Conservation (phyloP, 2,113 vertebrate species). For the Piliocolobus tephrosceles region DNA sequence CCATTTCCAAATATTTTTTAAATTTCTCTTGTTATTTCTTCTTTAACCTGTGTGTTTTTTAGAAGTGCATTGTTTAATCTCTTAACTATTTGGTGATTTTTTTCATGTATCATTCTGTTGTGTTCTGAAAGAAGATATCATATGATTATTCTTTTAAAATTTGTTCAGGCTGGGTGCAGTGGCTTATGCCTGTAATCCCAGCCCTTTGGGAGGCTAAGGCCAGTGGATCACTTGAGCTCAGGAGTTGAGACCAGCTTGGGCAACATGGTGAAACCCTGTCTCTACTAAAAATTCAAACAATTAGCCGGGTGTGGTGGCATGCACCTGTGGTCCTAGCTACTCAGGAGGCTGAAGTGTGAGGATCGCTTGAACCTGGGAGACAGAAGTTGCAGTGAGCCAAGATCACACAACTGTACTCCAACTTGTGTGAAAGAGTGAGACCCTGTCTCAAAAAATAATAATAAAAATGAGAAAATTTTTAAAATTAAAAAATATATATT, state of each 20-base stretch:
- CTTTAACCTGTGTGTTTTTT: not conserved
- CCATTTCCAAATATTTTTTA: not conserved
- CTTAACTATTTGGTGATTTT: not conserved
- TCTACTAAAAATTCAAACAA: not conserved
- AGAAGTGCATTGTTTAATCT: not conserved
- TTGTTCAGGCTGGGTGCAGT: not conserved
- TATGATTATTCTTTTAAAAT: conserved; percentile 1
- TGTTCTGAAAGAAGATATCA: not conserved
- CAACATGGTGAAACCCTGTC: not conserved
- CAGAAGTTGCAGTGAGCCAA: too few relatives aligned
- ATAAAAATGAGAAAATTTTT: not conserved
- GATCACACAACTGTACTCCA: not conserved
- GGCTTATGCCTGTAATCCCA: not conserved
- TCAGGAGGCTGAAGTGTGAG: not conserved
- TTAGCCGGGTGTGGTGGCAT: not conserved
- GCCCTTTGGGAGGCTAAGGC: not conserved
- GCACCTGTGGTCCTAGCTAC: not conserved
- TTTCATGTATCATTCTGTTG: not conserved
- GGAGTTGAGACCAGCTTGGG: not conserved
- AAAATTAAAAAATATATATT: not conserved
- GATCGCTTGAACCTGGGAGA: not conserved
- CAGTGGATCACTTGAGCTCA: not conserved
- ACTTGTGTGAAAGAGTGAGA: not conserved
- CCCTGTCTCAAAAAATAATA: not conserved
- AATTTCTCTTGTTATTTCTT: conserved; percentile 32